Base-by-base conservation (phyloP, 1,140 invertebrate species). In the Leptopilina boulardi region DNA sequence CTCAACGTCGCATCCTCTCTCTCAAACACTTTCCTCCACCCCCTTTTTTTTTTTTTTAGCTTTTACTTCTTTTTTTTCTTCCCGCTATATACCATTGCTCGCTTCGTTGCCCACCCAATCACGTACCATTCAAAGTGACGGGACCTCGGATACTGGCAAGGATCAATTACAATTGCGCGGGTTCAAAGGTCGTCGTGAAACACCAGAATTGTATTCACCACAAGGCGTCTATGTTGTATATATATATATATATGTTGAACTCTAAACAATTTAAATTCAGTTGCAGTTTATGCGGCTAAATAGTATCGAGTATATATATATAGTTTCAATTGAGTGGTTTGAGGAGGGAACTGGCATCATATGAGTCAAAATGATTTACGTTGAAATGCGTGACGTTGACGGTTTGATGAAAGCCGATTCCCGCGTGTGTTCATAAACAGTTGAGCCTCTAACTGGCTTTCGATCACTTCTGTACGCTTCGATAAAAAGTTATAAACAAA, bases 41-140 rank as follows among this genome's bases (percentile, higher is more conserved):
- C 21, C 18, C 51, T 56, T 54, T 71, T 41, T 47, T 38, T 21
- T 54, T 59, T 59, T 59, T 59, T 59, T 10, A 26, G 56, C 21
- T 23, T 59, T 21, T 26, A 19, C 70, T 44, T 38, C 41, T 71
- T 18, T 42, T 34, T 71, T 71, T 41, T 41, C 34, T 44, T 71
- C 70, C 41, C 26, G 10, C 59, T 74, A n/a, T n/a, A n/a, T n/a
- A 66, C 54, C 38, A 23, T 77, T 75, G 18, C 38, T 80, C 76
- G 83, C 77, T 83, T 81, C 84, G 85, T 86, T 84, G 84, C 80
- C 77, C 76, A 78, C 74, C 83, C 84, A 86, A 86, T 86, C 84
- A 86, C 81, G 84, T 81, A 83, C 79, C 82, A 86, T 86, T 86
- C 83, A 85, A 82, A 85, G 82, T 80, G 85, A 85, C 82, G 78